Conservation (phyloP, 1,140 invertebrate species). For the Hyles vespertilio region DNA sequence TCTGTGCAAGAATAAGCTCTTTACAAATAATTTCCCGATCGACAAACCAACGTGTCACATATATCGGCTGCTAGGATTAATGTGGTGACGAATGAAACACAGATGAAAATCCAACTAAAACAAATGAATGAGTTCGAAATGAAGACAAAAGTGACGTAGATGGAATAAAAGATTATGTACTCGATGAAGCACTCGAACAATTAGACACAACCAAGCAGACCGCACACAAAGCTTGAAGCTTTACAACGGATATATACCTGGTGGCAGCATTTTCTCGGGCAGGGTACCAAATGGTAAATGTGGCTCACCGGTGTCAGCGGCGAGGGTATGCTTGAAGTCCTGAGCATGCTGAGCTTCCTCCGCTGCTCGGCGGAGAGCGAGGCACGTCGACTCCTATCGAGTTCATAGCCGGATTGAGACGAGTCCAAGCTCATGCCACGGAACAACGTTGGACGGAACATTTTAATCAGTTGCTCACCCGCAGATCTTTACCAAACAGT, state of each 20-base stretch:
- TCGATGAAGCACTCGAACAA: no score
- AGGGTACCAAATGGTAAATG: slow-evolving; percentile 72
- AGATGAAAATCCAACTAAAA: no score
- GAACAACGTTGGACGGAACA: slow-evolving; percentile 38
- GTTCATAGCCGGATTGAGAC: slow-evolving; percentile 42
- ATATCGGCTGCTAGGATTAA: no score
- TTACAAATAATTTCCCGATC: no score
- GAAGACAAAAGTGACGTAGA: no score
- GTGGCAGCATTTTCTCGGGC: slow-evolving; percentile 66
- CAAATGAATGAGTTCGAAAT: no score
- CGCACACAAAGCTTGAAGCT: no score
- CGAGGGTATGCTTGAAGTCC: slow-evolving; percentile 49
- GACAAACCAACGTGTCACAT: no score
- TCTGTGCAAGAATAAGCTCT: no score
- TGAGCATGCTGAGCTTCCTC: slow-evolving; percentile 51
- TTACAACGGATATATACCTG: slow-evolving; percentile 40
- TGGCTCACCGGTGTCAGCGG: slow-evolving; percentile 67
- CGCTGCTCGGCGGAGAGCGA: slow-evolving; percentile 63
- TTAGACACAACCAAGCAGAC: not conserved
- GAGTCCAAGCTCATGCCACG: slow-evolving; percentile 44
- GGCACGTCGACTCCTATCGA: slow-evolving; percentile 63
- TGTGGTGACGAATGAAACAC: no score
- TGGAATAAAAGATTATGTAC: not conserved
- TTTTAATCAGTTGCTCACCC: slow-evolving; percentile 17
- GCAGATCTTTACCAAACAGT: not conserved